Base-by-base conservation (phyloP, 2,888 invertebrate genomes). In the Glaucopsyche alexis region DNA sequence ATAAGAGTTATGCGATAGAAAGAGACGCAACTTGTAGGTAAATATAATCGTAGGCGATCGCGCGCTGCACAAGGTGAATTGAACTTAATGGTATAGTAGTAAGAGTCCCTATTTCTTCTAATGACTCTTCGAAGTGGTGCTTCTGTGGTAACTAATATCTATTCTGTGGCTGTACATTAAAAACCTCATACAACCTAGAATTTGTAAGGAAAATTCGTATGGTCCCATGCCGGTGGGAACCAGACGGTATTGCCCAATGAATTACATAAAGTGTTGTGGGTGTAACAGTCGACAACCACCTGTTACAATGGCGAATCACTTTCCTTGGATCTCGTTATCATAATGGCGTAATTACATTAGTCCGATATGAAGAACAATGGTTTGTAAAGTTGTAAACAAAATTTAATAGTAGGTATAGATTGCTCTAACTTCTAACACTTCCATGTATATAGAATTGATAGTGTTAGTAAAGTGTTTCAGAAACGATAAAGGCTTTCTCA, bases 191-290 rank as follows among this genome's bases (percentile, higher is more conserved):
- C n/a, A 16, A 52, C 52, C 52, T 16, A 19, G 47, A 47, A 16
- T 19, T 19, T 9, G 55, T 14, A 60, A 11, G 19, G 19, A 19
- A 60, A 60, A 60, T 60, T 38, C 60, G 60, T 60, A 19, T 6
- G 13, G 60, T 60, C 55, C 55, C 29, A 60, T 60, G 29, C 42
- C 40, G 38, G 29, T 72, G 13, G 64, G 42, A 72, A 65, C 60
- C 49, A 66, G 65, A 72, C 67, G 52, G 19, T 49, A 47, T 64
- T 60, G 50, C 16, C 14, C 42, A 45, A 60, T 6, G 60, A 60
- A 13, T 60, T 60, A 71, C 71, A 71, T 60, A 71, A 71, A 60
- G 55, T 7, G 42, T n/a, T 38, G 60, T 60, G 60, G 60, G 60
- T 60, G 60, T 60, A 55, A 19, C 55, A 55, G 55, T 16, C 16